Base-by-base conservation (phyloP, 1,140 invertebrate species). In the Hermetia illucens region DNA sequence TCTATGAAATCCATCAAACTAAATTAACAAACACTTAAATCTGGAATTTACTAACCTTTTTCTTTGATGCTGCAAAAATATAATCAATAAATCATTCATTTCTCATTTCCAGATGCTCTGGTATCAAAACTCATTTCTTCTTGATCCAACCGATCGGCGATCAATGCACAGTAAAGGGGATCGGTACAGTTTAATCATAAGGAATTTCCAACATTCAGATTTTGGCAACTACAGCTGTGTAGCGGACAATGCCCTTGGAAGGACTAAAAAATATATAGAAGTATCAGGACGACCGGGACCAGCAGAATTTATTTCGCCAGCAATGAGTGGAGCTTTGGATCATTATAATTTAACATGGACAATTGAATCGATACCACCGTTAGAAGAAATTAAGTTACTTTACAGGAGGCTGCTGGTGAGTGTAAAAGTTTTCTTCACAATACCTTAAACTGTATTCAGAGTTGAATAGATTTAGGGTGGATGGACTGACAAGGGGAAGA, bases 151-250 rank as follows among this genome's bases (percentile, higher is more conserved):
- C n/a, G 70, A 71, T 39, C 54, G 66, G 3, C 56, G 69, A 5
- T 58, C 63, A 3, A 70, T 72, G 63, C 64, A 70, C 43, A 60
- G 62, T n/a, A 49, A 60, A 16, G 66, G 66, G 21, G 67, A 68
- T 46, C 62, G 62, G 43, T 67, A 71, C 41, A 68, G 65, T 2
- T 53, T 74, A 2, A 68, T 64, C 34, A 65, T 74, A 10, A 56
- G 63, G 16, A 65, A 70, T 43, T 66, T 72, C 6, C 66, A 69
- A 37, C 53, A 55, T n/a, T 57, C 62, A 3, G 71, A 74, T 51
- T 74, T 74, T 52, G 71, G 71, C 13, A 72, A 72, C 43, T 71
- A 70, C 42, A 65, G 63, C 40, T 66, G 64, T 43, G 62, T 65
- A 6, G 64, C 64, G 18, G 64, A 67, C 24, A 67, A 67, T 49